Base-by-base conservation (phyloP, 2,888 invertebrate species). In the Thereva nobilitata region DNA sequence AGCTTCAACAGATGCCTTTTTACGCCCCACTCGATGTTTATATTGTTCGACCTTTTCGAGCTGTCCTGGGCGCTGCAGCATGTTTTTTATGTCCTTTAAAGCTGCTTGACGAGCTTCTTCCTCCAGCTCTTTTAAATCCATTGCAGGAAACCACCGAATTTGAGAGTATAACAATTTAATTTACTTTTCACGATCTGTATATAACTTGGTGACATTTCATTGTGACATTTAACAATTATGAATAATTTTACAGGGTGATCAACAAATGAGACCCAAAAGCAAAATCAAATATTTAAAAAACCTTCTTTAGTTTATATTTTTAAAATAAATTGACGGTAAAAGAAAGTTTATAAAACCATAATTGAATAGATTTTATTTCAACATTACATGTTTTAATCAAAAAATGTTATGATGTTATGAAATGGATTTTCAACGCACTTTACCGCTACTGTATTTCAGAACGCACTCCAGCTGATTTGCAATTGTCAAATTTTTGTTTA, bases 31-130 rank as follows among this genome's bases (percentile, higher is more conserved):
- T 38, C 80, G 75, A 71, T 79, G 77, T 5, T 78, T 77, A 68
- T 79, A 81, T 68, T 80, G 80, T 9, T 81, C 80, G 71, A 89
- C 89, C 83, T 94, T 97, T 78, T 98, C 98, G 69, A 99, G 82
- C 76, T 98, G 97, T 9, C 96, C 97, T 0, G 97, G 95, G 63
- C 94, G 86, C 82, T 96, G 95, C 74, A 97, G 86, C 87, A 96
- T 91, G 76, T 93, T 95, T 76, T 93, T 91, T 4, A 97, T 92
- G 82, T 92, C 91, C 76, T 91, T 90, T 53, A 89, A 86, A 0
- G 92, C 93, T 6, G 89, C 88, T 37, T 86, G 85, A 75, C 89
- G 90, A 0, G 93, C 91, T 76, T 90, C 88, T 67, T 87, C 87
- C 77, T 93, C 93, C 71, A 92, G 83, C 79, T 89, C 87, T 73